Conservation (phyloP, 2,113 vertebrate genomes). For the Tor tambroides region DNA sequence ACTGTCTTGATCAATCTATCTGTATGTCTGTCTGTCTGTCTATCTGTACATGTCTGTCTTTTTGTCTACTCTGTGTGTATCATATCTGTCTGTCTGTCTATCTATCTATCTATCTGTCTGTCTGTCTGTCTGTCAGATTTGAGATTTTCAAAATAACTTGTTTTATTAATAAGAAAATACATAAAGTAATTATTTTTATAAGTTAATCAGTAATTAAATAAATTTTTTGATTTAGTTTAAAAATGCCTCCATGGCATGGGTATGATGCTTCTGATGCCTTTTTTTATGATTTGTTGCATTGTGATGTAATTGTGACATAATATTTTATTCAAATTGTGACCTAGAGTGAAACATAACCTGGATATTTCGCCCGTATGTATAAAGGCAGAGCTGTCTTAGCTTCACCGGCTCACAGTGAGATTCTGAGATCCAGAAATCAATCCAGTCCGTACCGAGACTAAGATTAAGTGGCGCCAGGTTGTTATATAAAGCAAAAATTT, state of each 20-base stretch:
- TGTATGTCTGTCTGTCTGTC: too few relatives aligned
- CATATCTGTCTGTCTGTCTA: too few relatives aligned
- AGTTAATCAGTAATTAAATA: too few relatives aligned
- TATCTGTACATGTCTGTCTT: too few relatives aligned
- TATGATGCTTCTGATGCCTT: neutral
- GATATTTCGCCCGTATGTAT: neutral
- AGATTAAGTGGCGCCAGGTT: conserved; percentile 25
- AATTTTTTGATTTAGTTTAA: neutral
- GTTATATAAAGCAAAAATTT: neutral
- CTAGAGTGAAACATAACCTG: neutral
- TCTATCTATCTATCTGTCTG: too few relatives aligned
- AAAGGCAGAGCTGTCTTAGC: neutral
- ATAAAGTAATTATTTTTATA: too few relatives aligned
- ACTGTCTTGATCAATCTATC: too few relatives aligned
- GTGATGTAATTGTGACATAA: neutral
- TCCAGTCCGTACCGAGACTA: conserved; percentile 9
- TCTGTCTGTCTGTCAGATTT: too few relatives aligned
- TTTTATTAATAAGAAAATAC: too few relatives aligned
- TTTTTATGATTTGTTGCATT: neutral
- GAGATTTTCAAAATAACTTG: too few relatives aligned
- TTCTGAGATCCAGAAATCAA: conserved; percentile 11
- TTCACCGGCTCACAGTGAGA: neutral
- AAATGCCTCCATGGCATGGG: neutral
- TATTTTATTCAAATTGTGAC: neutral
- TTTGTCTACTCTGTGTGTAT: too few relatives aligned